These are phyloP conservation scores for Drosophila siamana DNA, from an alignment of 2,888 invertebrate genomes.

Conservation along the genomic window DNA sequence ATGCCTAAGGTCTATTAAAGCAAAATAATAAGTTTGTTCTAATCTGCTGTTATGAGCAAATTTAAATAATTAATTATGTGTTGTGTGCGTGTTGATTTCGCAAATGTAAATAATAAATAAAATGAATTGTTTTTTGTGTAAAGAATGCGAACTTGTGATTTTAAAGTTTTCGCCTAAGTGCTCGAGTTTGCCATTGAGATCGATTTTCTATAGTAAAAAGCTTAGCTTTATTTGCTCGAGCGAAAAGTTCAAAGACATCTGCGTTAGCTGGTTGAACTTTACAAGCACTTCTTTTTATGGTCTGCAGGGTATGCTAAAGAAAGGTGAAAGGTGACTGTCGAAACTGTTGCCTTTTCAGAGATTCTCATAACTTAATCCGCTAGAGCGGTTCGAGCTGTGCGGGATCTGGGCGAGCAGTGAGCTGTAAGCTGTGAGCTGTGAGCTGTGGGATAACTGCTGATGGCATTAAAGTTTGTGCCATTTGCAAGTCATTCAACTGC, in stretches of 20 bases:
- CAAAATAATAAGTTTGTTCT: no score
- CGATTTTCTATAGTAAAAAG: background rate
- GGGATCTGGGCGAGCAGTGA: background rate
- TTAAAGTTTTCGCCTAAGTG: background rate
- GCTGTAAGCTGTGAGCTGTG: background rate
- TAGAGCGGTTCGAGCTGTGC: slow-evolving; percentile 9
- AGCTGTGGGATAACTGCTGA: slow-evolving; percentile 30
- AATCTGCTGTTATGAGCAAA: no score
- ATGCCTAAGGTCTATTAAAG: no score
- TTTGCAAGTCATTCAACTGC: slow-evolving; percentile 62
- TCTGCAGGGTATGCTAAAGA: slow-evolving; percentile 27
- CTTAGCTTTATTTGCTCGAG: background rate
- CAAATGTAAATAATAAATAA: no score
- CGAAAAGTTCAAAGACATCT: slow-evolving; percentile 2
- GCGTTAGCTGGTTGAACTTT: slow-evolving; percentile 1
- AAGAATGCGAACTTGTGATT: no score
- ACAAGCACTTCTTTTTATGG: slow-evolving; percentile 30
- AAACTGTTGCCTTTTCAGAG: slow-evolving; percentile 41
- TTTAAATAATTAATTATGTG: no score
- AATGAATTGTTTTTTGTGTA: no score
- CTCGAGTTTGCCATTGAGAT: background rate
- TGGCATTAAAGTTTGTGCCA: slow-evolving; percentile 54
- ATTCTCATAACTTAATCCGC: slow-evolving; percentile 50
- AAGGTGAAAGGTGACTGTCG: slow-evolving; percentile 51
- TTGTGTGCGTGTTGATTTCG: no score